Percentiles rank a stretch among this genome's conserved stretches.
These are phyloP conservation scores for Trididemnum miniatum DNA, from an alignment of 23 tunicate species.

Conservation along the genomic window DNA sequence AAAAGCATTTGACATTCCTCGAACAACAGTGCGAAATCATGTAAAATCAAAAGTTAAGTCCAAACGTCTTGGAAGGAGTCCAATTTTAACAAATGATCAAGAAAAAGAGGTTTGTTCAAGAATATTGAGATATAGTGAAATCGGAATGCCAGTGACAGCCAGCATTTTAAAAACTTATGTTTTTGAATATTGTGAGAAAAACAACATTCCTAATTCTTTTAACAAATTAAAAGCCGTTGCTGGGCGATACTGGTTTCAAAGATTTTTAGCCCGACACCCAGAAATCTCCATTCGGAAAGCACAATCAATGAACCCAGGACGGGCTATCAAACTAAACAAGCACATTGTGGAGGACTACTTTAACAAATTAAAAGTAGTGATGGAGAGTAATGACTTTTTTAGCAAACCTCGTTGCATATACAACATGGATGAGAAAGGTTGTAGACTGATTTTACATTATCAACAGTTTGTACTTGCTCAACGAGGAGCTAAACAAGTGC, in stretches of 20 bases:
- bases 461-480: constrained; percentile 33
- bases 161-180: constrained; percentile 17
- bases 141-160: constrained; percentile 31
- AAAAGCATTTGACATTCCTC: constrained; percentile 12
- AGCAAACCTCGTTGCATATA: constrained; percentile 8
- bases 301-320: constrained; percentile 32
- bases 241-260: constrained; percentile 20
- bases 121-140: constrained; percentile 1
- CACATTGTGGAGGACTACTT: constrained; percentile 33
- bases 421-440: constrained; percentile 35
- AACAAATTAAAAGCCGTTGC: constrained; percentile 17
- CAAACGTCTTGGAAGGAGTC: constrained; percentile 31
- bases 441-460: constrained; percentile 28
- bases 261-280: constrained; percentile 16
- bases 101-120: constrained; percentile 16
- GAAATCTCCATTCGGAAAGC: constrained; percentile 22
- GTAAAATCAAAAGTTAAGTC: constrained; percentile 6
- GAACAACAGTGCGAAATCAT: constrained; percentile 33
- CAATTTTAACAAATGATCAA: constrained; percentile 23
- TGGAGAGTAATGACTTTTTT: constrained; percentile 16
- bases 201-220: constrained; percentile 26
- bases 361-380: constrained; percentile 8
- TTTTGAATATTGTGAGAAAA: constrained; percentile 29
- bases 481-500: constrained; percentile 20
- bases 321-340: constrained; percentile 29